Evolutionary conservation across 2,797 vertebrate species (phyloP), one percentile per base, ranked within the genome.

Genomic region (Phataginus tricuspis): DNA sequence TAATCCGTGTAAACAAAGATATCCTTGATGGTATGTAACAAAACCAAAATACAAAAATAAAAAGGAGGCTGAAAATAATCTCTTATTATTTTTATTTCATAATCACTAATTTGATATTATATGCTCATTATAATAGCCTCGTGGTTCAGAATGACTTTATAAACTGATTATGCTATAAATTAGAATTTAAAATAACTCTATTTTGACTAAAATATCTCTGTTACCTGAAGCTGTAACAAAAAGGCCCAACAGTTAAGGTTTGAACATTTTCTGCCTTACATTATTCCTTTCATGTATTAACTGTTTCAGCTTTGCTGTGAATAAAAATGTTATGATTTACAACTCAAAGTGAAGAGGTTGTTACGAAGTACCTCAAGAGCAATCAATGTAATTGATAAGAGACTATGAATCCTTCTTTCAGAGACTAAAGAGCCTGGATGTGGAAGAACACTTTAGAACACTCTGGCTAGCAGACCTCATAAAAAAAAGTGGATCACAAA

Each of bases 161-260:
- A 86, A 74, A 45, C 79, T 79, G 23, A 80, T 90, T 69, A 91
- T 80, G 61, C 66, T 91, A 66, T 71, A 91, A 79, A 96, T 87
- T 55, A 92, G 27, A 69, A 84, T 85, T 83, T 85, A 42, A 96
- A 63, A 90, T 85, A 64, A 34, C 34, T 72, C 66, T 71, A 90
- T 93, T 95, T 95, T 84, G 57, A 97, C 59, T 93, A 93, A 95
- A 93, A 85, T 42, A 53, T 69, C 31, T 79, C 19, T 78, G 25
- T 55, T 90, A 69, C 37, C 64, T 87, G 27, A 71, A 71, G 80
- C 66, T 88, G 1, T 72, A 66, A 69, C 1, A 7, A 27, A 14
- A 10, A 31, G 25, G 39, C 55, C 66, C 8, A 93, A 69, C 0
- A 71, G 14, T 53, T 88, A 59, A 80, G 19, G 80, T 45, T 12